Conservation (phyloP, 2,797 vertebrate species). For the Decapterus maruadsi region DNA sequence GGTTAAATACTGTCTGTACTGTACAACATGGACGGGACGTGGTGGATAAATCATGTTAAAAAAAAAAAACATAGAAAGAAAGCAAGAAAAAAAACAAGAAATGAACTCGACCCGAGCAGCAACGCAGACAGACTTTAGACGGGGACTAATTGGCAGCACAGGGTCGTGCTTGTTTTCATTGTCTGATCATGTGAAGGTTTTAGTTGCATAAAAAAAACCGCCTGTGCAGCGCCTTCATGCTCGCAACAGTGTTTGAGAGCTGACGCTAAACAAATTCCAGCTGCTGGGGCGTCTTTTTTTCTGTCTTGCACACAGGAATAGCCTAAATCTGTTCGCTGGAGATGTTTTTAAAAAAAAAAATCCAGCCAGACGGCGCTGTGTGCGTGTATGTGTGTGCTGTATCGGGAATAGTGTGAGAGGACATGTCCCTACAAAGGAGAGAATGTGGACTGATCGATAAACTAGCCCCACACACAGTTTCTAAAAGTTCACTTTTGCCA, state of each 20-base stretch:
- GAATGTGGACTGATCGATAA: constrained; percentile 66
- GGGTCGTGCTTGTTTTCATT: not conserved
- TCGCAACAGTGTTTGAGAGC: constrained; percentile 53
- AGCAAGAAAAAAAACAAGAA: constrained; percentile 7
- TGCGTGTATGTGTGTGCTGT: constrained; percentile 2
- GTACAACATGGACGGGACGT: constrained; percentile 92
- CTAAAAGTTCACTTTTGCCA: constrained; percentile 83
- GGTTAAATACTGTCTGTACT: constrained; percentile 91
- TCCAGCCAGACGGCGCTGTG: constrained; percentile 34
- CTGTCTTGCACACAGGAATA: constrained; percentile 48
- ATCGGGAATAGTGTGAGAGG: constrained; percentile 28
- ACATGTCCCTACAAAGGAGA: constrained; percentile 49
- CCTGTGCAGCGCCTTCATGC: constrained; percentile 35
- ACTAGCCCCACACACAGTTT: constrained; percentile 64
- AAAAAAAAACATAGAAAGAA: not conserved
- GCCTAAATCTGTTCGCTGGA: constrained; percentile 51
- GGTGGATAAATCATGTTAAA: constrained; percentile 68
- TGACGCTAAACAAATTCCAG: constrained; percentile 69
- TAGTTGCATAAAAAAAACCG: not conserved
- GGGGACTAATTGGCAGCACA: constrained; percentile 5
- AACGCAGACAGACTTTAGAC: constrained; percentile 32
- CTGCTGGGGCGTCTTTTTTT: constrained; percentile 64
- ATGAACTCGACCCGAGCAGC: constrained; percentile 27
- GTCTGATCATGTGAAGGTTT: constrained; percentile 16
- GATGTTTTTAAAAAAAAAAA: constrained; percentile 30